Evolutionary conservation across 2,797 vertebrate genomes (phyloP).

Genomic region (Hemitrygon akajei): DNA sequence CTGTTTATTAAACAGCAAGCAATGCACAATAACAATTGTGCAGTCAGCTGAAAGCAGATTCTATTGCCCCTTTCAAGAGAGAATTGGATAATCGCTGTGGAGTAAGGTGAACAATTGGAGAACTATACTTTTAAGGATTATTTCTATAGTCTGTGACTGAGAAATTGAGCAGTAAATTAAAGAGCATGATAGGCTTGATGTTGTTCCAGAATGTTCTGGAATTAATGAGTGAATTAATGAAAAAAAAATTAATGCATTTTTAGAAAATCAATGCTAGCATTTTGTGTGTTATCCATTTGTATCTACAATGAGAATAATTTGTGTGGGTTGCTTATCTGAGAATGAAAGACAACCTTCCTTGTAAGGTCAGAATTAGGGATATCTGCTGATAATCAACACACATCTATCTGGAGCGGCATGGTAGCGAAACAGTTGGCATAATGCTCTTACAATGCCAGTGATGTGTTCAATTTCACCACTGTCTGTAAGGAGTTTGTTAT

Average conservation of each 20-base stretch:
- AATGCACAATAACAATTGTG: not conserved
- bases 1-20: not conserved
- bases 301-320: not conserved
- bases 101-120: not conserved
- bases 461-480: too few relatives aligned
- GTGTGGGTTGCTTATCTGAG: not conserved
- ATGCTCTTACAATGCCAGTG: too few relatives aligned
- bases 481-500: too few relatives aligned
- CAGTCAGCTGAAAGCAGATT: not conserved
- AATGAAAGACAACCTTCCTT: too few relatives aligned
- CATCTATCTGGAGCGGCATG: too few relatives aligned
- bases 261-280: not conserved
- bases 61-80: not conserved
- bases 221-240: too few relatives aligned
- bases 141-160: too few relatives aligned
- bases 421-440: too few relatives aligned
- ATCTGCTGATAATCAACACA: too few relatives aligned
- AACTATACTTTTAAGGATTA: too few relatives aligned
- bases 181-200: not conserved
- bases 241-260: not conserved
- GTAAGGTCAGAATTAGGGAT: too few relatives aligned
- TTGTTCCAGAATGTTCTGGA: not conserved
- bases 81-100: not conserved
- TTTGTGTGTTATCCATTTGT: not conserved
- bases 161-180: not conserved